Percentiles rank a stretch among this genome's conserved stretches.
phyloP scores from a whole-genome alignment of 2,888 invertebrate genomes.

The Chirona hameri region DNA sequence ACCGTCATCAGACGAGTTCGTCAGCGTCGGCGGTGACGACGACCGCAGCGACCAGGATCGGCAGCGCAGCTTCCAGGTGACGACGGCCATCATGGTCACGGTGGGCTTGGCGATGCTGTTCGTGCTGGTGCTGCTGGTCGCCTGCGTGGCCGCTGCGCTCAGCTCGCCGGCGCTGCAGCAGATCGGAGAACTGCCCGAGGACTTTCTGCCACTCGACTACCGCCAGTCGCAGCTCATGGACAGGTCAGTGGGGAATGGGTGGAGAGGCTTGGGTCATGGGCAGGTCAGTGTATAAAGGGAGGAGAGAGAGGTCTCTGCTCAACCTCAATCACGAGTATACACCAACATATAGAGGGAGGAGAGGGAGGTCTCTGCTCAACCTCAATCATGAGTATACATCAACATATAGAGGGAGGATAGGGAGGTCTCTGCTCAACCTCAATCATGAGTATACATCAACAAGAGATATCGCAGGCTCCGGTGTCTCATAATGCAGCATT shows the following conservation, averaged over 20 bases:
- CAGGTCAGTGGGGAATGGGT: background rate
- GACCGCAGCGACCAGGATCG: background rate
- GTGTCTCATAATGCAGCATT: no score
- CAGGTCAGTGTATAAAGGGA: background rate
- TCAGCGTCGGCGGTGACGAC: background rate
- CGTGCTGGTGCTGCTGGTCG: background rate
- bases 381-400: no score
- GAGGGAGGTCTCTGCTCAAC: background rate
- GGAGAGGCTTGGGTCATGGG: background rate
- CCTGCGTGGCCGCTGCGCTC: background rate
- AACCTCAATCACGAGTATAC: no score
- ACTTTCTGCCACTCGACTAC: background rate
- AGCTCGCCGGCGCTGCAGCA: background rate
- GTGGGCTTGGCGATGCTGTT: background rate
- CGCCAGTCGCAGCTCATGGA: background rate
- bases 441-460: no score
- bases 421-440: no score
- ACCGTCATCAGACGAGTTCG: background rate
- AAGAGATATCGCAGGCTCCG: no score
- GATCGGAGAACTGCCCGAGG: background rate
- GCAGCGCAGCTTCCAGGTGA: background rate
- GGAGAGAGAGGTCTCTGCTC: background rate
- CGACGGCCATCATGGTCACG: background rate
- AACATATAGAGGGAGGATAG: background rate
- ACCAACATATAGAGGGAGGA: background rate